These are phyloP conservation scores for Natator depressus DNA, from an alignment of 2,113 vertebrate species.

Conservation along the genomic window DNA sequence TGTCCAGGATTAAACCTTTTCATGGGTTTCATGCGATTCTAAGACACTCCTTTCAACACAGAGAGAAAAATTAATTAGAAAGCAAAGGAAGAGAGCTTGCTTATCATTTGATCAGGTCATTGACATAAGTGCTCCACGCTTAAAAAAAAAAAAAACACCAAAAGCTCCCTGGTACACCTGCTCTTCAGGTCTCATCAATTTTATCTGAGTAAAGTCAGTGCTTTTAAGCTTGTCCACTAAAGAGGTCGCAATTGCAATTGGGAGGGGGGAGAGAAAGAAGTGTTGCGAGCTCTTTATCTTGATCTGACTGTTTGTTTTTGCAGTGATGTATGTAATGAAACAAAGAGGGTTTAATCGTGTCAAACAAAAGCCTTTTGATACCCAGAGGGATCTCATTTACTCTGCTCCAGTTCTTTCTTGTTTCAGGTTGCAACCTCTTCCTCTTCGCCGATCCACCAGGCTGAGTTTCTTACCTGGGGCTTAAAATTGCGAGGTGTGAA, in stretches of 20 bases:
- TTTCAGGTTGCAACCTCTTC: slow-evolving; percentile 81
- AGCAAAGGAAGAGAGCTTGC: slow-evolving; percentile 72
- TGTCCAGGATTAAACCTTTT: slow-evolving; percentile 48
- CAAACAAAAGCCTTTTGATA: slow-evolving; percentile 81
- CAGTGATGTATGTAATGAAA: slow-evolving; percentile 81
- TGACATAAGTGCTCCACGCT: slow-evolving; percentile 80
- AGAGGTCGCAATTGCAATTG: slow-evolving; percentile 70
- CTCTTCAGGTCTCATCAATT: slow-evolving; percentile 78
- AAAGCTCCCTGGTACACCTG: slow-evolving; percentile 80
- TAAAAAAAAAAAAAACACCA: slow-evolving; percentile 32
- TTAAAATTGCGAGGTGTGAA: slow-evolving; percentile 83
- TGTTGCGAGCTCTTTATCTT: slow-evolving; percentile 79
- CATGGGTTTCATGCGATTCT: slow-evolving; percentile 44
- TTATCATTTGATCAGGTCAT: slow-evolving; percentile 80
- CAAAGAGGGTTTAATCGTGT: slow-evolving; percentile 85
- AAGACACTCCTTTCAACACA: slow-evolving; percentile 69
- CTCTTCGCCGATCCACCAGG: slow-evolving; percentile 73
- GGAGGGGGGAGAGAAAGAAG: slow-evolving; percentile 64
- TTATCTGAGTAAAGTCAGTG: slow-evolving; percentile 68
- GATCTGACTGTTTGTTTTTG: slow-evolving; percentile 83
- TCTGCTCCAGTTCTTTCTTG: slow-evolving; percentile 66
- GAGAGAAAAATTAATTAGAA: slow-evolving; percentile 77
- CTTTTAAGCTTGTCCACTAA: slow-evolving; percentile 74
- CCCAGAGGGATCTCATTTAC: slow-evolving; percentile 83
- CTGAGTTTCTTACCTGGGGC: slow-evolving; percentile 84